phyloP scores from a whole-genome alignment of 2,797 vertebrate species.

The Lutjanus campechanus region DNA sequence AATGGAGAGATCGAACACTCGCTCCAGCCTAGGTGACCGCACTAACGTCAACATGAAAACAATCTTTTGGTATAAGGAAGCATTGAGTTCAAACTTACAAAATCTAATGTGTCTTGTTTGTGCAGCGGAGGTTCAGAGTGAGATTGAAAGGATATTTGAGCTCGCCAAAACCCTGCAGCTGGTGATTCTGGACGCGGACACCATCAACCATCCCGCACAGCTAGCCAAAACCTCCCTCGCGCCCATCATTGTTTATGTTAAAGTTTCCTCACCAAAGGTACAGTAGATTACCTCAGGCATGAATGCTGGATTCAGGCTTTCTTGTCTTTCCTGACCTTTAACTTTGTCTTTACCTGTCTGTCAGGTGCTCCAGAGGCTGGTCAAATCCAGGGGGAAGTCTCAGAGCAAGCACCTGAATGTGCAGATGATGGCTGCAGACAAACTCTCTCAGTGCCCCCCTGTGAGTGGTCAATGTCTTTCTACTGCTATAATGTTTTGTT shows the following conservation, averaged over 20 bases:
- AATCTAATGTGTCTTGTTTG: slow-evolving; percentile 22
- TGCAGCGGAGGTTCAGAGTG: slow-evolving; percentile 96
- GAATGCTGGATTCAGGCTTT: background rate
- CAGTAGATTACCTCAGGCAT: slow-evolving; percentile 3
- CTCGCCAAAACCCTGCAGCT: slow-evolving; percentile 96
- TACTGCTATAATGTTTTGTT: background rate
- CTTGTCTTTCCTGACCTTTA: background rate
- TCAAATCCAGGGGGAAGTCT: slow-evolving; percentile 97
- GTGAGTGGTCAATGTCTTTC: slow-evolving; percentile 82
- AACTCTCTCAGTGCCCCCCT: slow-evolving; percentile 95
- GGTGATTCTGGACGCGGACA: slow-evolving; percentile 95
- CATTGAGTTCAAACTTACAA: background rate
- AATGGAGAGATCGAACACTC: slow-evolving; percentile 95
- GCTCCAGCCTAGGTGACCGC: slow-evolving; percentile 93
- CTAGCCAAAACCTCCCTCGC: slow-evolving; percentile 96
- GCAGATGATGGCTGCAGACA: slow-evolving; percentile 97
- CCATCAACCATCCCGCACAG: slow-evolving; percentile 96
- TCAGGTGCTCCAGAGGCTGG: slow-evolving; percentile 94
- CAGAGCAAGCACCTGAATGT: slow-evolving; percentile 98
- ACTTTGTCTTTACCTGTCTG: background rate
- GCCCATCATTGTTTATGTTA: slow-evolving; percentile 95
- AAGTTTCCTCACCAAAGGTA: slow-evolving; percentile 97
- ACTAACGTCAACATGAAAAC: background rate
- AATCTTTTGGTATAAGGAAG: background rate
- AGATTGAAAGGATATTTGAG: slow-evolving; percentile 98